Evolutionary conservation across 2,888 invertebrate species (phyloP).

Genomic region (Phrixothrix hirtus): DNA sequence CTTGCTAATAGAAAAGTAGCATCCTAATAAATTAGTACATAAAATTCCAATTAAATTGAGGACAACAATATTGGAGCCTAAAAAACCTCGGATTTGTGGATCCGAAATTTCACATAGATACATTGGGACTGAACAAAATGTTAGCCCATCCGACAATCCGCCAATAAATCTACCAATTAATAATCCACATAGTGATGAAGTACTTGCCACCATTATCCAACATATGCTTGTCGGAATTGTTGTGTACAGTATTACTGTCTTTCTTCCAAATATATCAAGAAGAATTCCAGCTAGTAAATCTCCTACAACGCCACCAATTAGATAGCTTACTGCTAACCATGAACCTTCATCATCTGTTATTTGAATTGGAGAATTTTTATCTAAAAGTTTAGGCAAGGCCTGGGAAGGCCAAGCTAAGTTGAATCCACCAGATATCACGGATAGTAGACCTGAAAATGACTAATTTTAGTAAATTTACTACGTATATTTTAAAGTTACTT

Average conservation of each 20-base stretch:
- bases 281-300: slow-evolving; percentile 65
- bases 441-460: slow-evolving; percentile 47
- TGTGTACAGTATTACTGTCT: slow-evolving; percentile 64
- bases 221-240: slow-evolving; percentile 65
- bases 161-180: slow-evolving; percentile 60
- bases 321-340: slow-evolving; percentile 67
- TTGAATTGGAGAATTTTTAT: slow-evolving; percentile 52
- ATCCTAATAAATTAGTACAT: slow-evolving; percentile 64
- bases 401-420: slow-evolving; percentile 65
- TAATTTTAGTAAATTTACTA: no score
- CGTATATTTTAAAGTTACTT: no score
- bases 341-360: slow-evolving; percentile 61
- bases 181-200: slow-evolving; percentile 61
- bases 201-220: slow-evolving; percentile 66
- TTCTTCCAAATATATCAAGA: slow-evolving; percentile 68
- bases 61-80: slow-evolving; percentile 65
- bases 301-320: slow-evolving; percentile 66
- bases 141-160: slow-evolving; percentile 61
- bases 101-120: slow-evolving; percentile 66
- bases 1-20: slow-evolving; percentile 59
- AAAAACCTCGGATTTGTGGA: slow-evolving; percentile 62
- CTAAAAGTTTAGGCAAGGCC: slow-evolving; percentile 59
- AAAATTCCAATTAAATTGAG: slow-evolving; percentile 58
- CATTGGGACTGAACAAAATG: slow-evolving; percentile 58
- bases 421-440: slow-evolving; percentile 49